phyloP scores from a whole-genome alignment of 2,888 invertebrate species.

The Rhagonycha lutea region DNA sequence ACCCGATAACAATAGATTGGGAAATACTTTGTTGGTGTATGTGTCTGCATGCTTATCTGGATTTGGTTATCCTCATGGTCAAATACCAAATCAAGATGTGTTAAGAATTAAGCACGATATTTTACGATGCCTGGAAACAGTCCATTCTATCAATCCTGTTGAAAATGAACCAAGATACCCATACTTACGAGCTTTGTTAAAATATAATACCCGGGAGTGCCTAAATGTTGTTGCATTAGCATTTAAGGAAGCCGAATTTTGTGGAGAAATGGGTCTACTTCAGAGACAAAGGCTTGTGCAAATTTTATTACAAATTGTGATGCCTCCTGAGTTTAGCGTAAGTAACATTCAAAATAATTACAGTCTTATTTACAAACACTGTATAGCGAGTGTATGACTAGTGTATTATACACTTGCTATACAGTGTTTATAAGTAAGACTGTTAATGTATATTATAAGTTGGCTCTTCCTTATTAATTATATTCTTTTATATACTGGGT shows the following conservation, averaged over 20 bases:
- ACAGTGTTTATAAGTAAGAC: no score
- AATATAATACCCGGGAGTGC: slow-evolving; percentile 84
- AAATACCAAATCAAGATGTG: slow-evolving; percentile 66
- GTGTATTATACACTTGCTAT: no score
- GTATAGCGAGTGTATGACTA: no score
- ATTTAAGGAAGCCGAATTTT: slow-evolving; percentile 80
- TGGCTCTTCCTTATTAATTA: no score
- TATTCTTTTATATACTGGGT: no score
- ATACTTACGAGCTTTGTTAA: slow-evolving; percentile 72
- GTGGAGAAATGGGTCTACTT: slow-evolving; percentile 69
- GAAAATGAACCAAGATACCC: slow-evolving; percentile 71
- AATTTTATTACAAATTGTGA: slow-evolving; percentile 76
- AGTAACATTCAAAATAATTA: slow-evolving; percentile 47
- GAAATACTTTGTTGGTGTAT: slow-evolving; percentile 84
- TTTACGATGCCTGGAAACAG: slow-evolving; percentile 69
- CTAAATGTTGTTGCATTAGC: slow-evolving; percentile 84
- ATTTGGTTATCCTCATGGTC: slow-evolving; percentile 78
- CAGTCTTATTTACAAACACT: no score
- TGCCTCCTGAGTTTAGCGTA: slow-evolving; percentile 68
- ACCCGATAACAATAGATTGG: slow-evolving; percentile 62
- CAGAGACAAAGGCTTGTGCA: slow-evolving; percentile 79
- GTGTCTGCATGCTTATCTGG: slow-evolving; percentile 88
- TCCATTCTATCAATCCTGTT: slow-evolving; percentile 66
- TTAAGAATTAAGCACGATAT: slow-evolving; percentile 75
- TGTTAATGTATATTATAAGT: no score